Evolutionary conservation across 2,888 invertebrate genomes (phyloP).

Genomic region (Adelognathus sp.): DNA sequence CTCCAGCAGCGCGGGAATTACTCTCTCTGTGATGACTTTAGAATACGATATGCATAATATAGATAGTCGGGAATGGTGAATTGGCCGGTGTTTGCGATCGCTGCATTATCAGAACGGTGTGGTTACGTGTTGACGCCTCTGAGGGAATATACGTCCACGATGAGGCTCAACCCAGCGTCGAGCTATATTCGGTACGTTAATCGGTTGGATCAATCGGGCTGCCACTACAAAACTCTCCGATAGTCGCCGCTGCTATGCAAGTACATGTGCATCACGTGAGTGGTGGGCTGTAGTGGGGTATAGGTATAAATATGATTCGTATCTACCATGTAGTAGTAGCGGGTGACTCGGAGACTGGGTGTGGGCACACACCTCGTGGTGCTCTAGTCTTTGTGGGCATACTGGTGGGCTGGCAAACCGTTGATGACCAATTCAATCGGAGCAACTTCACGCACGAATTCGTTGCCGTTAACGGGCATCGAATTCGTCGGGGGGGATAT

Average conservation of each 20-base stretch:
- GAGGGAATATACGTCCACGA: constrained; percentile 49
- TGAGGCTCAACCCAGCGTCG: constrained; percentile 54
- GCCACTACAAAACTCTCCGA: constrained; percentile 65
- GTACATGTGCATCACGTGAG: constrained; percentile 31
- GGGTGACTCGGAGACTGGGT: constrained; percentile 5
- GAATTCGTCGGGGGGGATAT: too few relatives aligned
- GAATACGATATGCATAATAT: neutral
- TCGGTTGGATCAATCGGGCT: constrained; percentile 72
- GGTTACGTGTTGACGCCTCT: constrained; percentile 57
- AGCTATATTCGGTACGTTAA: constrained; percentile 72
- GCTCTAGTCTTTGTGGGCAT: constrained; percentile 28
- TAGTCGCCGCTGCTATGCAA: constrained; percentile 47
- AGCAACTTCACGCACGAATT: constrained; percentile 66
- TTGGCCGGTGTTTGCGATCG: constrained; percentile 30
- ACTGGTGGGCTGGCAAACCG: constrained; percentile 61
- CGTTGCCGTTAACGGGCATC: constrained; percentile 56
- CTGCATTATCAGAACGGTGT: constrained; percentile 45
- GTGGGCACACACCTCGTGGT: constrained; percentile 2
- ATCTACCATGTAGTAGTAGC: neutral
- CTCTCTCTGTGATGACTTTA: neutral
- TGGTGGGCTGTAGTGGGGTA: neutral
- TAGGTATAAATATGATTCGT: neutral
- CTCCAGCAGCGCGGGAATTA: neutral
- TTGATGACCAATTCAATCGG: constrained; percentile 67
- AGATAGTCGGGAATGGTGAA: constrained; percentile 18